Base-by-base conservation (phyloP, 1,140 invertebrate species). In the Nasonia giraulti region DNA sequence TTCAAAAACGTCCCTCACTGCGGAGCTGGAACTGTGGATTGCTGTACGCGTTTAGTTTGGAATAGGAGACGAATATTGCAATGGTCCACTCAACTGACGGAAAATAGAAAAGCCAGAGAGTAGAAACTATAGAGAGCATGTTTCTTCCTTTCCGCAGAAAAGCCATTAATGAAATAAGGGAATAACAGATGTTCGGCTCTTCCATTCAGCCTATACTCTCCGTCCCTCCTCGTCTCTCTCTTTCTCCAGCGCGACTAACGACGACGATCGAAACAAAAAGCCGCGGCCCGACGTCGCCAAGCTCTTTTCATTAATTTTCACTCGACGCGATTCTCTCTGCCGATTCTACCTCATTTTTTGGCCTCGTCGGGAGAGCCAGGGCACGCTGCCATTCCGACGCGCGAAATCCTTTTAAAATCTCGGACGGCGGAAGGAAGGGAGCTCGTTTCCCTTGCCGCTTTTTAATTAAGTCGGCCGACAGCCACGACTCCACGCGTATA, bases 401-500 rank as follows among this genome's bases (percentile, higher is more conserved):
- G 75, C 40, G 62, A 78, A 78, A 83, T 83, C 75, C 40, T 50
- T 78, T 83, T 78, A 78, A 83, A 78, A 78, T 33, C 50, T 31
- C 73, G 31, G 31, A 71, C 11, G 5, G 1, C 27, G 68, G 31
- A 55, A 76, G 82, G 50, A 55, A 73, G 71, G 50, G 77, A 69
- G 37, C 31, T 66, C 81, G 47, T 62, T 31, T 37, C 14, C 84
- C 17, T 40, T 23, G 50, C 40, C 47, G 76, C 71, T 73, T 87
- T 88, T 87, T 86, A 86, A 87, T 88, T 86, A 87, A 88, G 77
- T 75, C 33, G 3, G 77, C 44, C 79, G 73, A 73, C 73, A 27
- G 27, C 55, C 44, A 68, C 71, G 76, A 80, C 77, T 88, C 55
- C 7, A 4, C 55, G 17, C 17, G 1, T 55, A 55, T 62, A 62